Base-by-base conservation (phyloP, 2,797 vertebrate species). In the Pelobates cultripes region DNA sequence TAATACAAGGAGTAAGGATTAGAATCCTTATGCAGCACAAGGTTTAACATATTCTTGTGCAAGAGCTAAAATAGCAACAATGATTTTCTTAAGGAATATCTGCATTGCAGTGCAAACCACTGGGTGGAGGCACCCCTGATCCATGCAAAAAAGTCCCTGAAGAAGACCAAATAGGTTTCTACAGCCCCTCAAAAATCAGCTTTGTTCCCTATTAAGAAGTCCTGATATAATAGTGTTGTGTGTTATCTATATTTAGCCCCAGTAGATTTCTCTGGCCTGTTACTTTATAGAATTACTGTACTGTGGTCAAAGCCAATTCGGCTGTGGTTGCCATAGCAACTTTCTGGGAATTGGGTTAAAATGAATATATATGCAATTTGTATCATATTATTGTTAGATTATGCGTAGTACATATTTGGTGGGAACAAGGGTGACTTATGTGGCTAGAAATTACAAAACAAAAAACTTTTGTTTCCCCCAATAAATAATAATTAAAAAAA, bases 341-440 rank as follows among this genome's bases (percentile, higher is more conserved):
- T 28, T 40, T 64, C 3, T 40, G 61, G 61, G 61, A 64, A 40
- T 64, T 41, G 61, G 61, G 57, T 60, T 60, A 15, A 12, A n/a
- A 15, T 13, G 57, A 60, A 12, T 40, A 40, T 40, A 64, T 64
- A 28, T 64, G 61, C 61, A 17, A 64, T 64, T 40, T 64, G 61
- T 64, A 64, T 40, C n/a, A 28, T 64, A 64, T 64, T 64, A 64
- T 64, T n/a, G 61, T 7, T n/a, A 60, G 10, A 64, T 64, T 64
- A 64, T 64, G 1, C 55, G 1, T 14, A 12, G 14, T 14, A 15
- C 55, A 64, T n/a, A 64, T 64, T 64, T 17, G 61, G 15, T 17
- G 61, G 17, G 61, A 7, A 8, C 6, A 7, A 51, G 47, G 47
- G 3, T 61, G 14, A 13, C 57, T 61, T 61, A 8, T 13, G 57